Evolutionary conservation across 2,888 invertebrate genomes (phyloP), one percentile per base, ranked within the genome.

Genomic region (Pediacus dermestoides): DNA sequence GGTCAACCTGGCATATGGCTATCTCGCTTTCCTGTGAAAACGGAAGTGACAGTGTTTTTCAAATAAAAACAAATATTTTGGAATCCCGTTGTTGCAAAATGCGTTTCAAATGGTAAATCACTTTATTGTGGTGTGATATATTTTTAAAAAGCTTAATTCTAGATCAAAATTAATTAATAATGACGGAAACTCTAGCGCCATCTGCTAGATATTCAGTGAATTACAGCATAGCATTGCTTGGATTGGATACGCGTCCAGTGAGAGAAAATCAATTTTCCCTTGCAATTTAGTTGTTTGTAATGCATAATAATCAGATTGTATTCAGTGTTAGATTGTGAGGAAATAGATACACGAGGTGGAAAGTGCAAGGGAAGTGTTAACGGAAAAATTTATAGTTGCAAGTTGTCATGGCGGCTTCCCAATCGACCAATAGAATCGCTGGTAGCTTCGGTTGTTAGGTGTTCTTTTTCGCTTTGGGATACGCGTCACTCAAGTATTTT

Each of bases 381-480:
- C 18, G 61, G 63, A 57, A 66, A 67, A 52, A 58, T 56, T 50
- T 59, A 54, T 61, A 60, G 56, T 61, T 65, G 71, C 70, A 57
- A 74, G 63, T 59, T 70, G 71, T 63, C 75, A 84, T 84, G 83
- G 83, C 83, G 80, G 80, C 75, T 69, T 67, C 64, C 51, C 65
- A 67, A 71, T 73, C 73, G 73, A 75, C 84, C 84, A 85, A 85
- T 85, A 74, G 75, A 76, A 78, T 72, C 70, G 72, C 71, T 74
- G 75, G 76, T 78, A 77, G 74, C 68, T 73, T 74, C 73, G 74
- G 73, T 74, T 75, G 73, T 75, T 75, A 74, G 76, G 75, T 75
- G 76, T 75, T 76, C 75, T 71, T 77, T 78, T 79, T 78, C 76
- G 74, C 76, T 67, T 71, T 68, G 68, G 63, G 74, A 74, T 76